Evolutionary conservation across 2,888 invertebrate genomes (phyloP).

Genomic region (Harmothoe impar): DNA sequence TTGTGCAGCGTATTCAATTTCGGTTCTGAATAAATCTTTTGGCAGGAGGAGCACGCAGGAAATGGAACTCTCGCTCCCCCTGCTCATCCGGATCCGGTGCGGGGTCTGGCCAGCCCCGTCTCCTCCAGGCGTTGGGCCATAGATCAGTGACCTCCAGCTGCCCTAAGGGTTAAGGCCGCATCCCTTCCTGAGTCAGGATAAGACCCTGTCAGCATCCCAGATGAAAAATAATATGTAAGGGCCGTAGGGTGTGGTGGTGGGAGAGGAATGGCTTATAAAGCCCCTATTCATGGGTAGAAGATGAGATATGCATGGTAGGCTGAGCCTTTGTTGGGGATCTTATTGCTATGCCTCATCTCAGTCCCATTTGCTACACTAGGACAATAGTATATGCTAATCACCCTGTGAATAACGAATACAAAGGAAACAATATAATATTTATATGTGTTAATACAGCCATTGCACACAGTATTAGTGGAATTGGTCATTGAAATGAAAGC

Average conservation of each 20-base stretch:
- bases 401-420: too few species aligned
- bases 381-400: too few species aligned
- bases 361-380: too few species aligned
- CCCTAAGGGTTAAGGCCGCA: neutral
- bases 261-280: neutral
- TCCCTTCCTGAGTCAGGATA: neutral
- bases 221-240: neutral
- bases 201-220: neutral
- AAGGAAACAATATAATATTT: too few species aligned
- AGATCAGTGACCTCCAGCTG: neutral
- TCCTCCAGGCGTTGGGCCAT: neutral
- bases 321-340: too few species aligned
- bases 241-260: neutral
- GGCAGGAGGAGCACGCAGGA: neutral
- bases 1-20: neutral
- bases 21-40: constrained; percentile 12
- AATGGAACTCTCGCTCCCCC: neutral
- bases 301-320: too few species aligned
- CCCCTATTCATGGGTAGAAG: neutral
- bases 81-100: neutral
- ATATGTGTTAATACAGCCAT: too few species aligned
- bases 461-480: too few species aligned
- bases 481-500: too few species aligned
- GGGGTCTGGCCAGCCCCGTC: neutral
- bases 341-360: too few species aligned